These are phyloP conservation scores for Sesia bembeciformis DNA, from an alignment of 2,888 invertebrate species.

Conservation along the genomic window DNA sequence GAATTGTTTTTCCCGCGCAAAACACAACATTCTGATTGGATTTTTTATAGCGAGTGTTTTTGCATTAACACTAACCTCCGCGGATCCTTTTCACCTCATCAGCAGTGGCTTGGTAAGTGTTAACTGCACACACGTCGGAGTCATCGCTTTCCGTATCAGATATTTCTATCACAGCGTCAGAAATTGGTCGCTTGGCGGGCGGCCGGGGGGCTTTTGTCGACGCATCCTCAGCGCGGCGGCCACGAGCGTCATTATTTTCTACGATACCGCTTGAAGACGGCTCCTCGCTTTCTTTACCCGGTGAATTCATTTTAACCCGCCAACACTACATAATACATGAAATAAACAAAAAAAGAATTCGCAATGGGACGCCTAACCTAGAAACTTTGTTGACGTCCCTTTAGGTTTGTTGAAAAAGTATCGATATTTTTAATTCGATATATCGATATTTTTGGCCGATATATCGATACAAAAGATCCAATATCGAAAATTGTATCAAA, in stretches of 20 bases:
- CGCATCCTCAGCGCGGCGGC: conserved; percentile 20
- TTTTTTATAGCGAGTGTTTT: no score
- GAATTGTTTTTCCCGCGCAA: no score
- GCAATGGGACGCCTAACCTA: conserved; percentile 63
- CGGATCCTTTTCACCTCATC: conserved; percentile 68
- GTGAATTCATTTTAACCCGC: conserved; percentile 53
- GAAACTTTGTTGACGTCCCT: conserved; percentile 49
- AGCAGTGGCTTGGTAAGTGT: conserved; percentile 63
- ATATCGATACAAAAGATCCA: no score
- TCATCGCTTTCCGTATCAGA: conserved; percentile 67
- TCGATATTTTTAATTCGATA: no score
- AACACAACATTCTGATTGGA: no score
- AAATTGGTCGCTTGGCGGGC: conserved; percentile 56
- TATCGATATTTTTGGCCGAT: no score
- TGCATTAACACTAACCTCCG: conserved; percentile 36
- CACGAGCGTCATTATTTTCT: conserved; percentile 23
- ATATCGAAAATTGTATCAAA: no score
- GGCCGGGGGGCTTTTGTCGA: conserved; percentile 31
- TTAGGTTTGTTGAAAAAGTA: neutral
- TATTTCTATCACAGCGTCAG: conserved; percentile 52
- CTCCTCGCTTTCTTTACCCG: conserved; percentile 50
- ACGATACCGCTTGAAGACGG: conserved; percentile 39
- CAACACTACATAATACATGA: conserved; percentile 60
- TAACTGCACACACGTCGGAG: conserved; percentile 68
- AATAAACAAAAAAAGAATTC: conserved; percentile 54